These are phyloP conservation scores for Dryocosmus kuriphilus DNA, from an alignment of 2,888 invertebrate genomes.

Conservation along the genomic window DNA sequence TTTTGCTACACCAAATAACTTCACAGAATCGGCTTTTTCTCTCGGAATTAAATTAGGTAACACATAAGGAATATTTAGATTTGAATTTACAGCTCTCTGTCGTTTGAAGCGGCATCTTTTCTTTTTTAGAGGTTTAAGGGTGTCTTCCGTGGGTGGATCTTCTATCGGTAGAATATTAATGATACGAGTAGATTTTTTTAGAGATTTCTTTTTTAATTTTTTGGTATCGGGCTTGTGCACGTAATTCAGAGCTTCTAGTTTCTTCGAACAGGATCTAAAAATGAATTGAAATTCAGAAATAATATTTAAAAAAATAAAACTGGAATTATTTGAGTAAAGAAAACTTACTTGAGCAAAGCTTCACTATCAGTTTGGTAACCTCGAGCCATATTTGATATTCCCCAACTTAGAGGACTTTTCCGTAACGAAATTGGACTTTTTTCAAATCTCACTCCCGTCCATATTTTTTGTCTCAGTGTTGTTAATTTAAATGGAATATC, in stretches of 20 bases:
- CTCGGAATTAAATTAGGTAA: conserved; percentile 50
- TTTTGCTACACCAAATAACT: conserved; percentile 63
- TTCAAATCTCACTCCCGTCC: conserved; percentile 83
- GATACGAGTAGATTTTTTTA: conserved; percentile 57
- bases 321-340: neutral
- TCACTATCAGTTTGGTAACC: conserved; percentile 81
- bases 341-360: conserved; percentile 80
- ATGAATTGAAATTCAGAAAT: conserved; percentile 29
- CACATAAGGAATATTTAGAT: conserved; percentile 52
- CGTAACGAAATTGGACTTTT: conserved; percentile 71
- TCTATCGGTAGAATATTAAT: conserved; percentile 58
- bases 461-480: conserved; percentile 85
- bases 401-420: conserved; percentile 83
- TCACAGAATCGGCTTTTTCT: conserved; percentile 67
- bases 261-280: conserved; percentile 83
- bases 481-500: conserved; percentile 85
- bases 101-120: conserved; percentile 66
- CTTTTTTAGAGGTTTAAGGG: conserved; percentile 66
- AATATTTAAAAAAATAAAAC: neutral
- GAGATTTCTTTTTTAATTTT: conserved; percentile 62
- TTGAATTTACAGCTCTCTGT: conserved; percentile 63
- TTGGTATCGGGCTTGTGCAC: conserved; percentile 53
- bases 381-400: conserved; percentile 81
- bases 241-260: conserved; percentile 77
- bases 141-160: conserved; percentile 61